Conservation (phyloP, 2,113 vertebrate species). For the Gymnogyps californianus region DNA sequence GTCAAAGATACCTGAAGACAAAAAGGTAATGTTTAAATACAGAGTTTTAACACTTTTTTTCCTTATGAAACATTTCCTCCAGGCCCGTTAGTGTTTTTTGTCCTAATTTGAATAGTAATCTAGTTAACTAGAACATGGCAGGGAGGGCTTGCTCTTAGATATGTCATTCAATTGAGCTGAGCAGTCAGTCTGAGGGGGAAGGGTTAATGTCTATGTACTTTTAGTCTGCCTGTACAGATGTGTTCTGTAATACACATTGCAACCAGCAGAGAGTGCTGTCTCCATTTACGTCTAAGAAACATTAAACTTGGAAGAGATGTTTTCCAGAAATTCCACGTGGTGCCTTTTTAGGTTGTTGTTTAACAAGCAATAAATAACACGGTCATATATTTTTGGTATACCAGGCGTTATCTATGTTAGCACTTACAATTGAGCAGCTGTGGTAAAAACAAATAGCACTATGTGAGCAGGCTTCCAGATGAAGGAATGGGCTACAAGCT, state of each 20-base stretch:
- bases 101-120: not conserved
- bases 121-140: not conserved
- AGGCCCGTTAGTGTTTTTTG: not conserved
- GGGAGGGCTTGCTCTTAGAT: not conserved
- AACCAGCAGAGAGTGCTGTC: conserved; percentile 57
- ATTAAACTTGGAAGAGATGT: rapidly evolving
- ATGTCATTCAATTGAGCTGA: not conserved
- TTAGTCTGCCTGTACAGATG: rapidly evolving
- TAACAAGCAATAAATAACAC: not conserved
- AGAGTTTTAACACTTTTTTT: not conserved
- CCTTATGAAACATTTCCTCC: not conserved
- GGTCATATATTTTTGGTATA: not conserved
- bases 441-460: not conserved
- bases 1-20: not conserved
- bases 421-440: not conserved
- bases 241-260: not conserved
- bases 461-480: not conserved
- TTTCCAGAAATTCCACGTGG: not conserved
- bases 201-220: no score
- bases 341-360: not conserved
- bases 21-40: not conserved
- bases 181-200: not conserved
- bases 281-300: not conserved
- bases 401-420: not conserved
- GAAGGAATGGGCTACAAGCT: not conserved